Conservation (phyloP, 2,797 vertebrate genomes). For the Cichlasoma orientale region DNA sequence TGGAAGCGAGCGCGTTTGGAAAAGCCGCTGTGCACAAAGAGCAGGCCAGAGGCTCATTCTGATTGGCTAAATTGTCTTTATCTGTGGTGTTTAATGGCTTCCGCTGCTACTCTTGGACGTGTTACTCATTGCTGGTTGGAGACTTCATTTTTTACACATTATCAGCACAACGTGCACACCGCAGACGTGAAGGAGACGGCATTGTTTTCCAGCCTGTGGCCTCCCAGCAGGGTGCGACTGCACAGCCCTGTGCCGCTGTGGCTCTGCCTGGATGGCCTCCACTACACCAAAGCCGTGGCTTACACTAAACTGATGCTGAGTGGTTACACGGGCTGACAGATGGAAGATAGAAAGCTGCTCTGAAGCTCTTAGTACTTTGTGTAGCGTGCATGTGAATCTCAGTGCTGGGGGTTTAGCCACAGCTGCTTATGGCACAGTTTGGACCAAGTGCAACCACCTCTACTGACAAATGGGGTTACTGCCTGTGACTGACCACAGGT, state of each 20-base stretch:
- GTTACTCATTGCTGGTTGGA: conserved; percentile 8
- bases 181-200: not conserved
- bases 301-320: not conserved
- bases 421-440: too few species aligned
- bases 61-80: conserved; percentile 42
- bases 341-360: not conserved
- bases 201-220: not conserved
- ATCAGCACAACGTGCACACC: not conserved
- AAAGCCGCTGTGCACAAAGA: conserved; percentile 34
- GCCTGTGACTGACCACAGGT: too few species aligned
- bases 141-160: conserved; percentile 9
- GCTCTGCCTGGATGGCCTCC: not conserved
- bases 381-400: too few species aligned
- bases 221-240: not conserved
- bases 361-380: too few species aligned
- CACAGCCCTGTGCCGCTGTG: not conserved
- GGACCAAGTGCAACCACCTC: too few species aligned
- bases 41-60: conserved; percentile 27
- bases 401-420: too few species aligned
- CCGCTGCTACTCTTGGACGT: conserved; percentile 6
- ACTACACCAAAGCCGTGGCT: not conserved
- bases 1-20: conserved; percentile 26
- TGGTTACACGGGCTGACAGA: not conserved
- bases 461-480: too few species aligned
- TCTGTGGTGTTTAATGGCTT: conserved; percentile 40